Conservation (phyloP, 30 jellyfish, hydroid and myxozoan genomes). For the Sanderia malayensis region DNA sequence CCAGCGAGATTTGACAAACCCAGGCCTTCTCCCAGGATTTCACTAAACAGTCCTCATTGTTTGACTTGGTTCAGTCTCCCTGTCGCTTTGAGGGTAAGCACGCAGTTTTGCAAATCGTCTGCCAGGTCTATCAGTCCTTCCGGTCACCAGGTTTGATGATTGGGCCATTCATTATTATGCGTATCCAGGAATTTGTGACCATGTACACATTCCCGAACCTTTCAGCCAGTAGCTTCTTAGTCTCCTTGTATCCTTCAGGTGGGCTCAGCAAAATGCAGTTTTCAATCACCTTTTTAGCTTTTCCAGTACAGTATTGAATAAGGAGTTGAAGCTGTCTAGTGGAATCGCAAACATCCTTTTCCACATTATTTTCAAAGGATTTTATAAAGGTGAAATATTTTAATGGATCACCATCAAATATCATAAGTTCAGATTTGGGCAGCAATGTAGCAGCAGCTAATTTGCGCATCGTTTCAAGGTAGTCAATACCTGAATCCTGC, state of each 20-base stretch:
- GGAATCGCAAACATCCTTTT: conserved; percentile 31
- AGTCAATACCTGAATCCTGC: conserved; percentile 12
- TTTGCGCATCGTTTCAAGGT: conserved; percentile 38
- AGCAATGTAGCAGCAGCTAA: conserved; percentile 51
- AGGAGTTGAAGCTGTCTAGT: conserved; percentile 43
- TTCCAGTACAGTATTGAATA: conserved; percentile 48
- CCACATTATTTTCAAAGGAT: conserved; percentile 40
- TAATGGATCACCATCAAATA: conserved; percentile 50
- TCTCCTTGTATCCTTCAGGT: conserved; percentile 34
- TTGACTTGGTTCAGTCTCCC: conserved; percentile 13
- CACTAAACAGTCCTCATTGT: conserved; percentile 7
- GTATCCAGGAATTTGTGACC: conserved; percentile 6
- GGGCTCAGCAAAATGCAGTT: conserved; percentile 47
- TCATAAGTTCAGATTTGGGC: conserved; percentile 37
- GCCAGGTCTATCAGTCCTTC: conserved; percentile 14
- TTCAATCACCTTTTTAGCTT: conserved; percentile 54
- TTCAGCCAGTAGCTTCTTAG: conserved; percentile 46
- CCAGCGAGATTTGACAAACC: conserved; percentile 30
- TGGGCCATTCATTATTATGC: background rate
- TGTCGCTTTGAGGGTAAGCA: conserved; percentile 12
- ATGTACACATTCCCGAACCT: conserved; percentile 8
- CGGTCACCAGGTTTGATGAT: conserved; percentile 13
- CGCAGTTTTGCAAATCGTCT: conserved; percentile 13
- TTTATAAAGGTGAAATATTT: conserved; percentile 33
- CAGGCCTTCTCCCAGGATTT: conserved; percentile 17